A percentile compares a stretch with the other conserved stretches of the same genome.
phyloP scores from a whole-genome alignment of 2,888 invertebrate genomes.

The Monoplex corrugatus region DNA sequence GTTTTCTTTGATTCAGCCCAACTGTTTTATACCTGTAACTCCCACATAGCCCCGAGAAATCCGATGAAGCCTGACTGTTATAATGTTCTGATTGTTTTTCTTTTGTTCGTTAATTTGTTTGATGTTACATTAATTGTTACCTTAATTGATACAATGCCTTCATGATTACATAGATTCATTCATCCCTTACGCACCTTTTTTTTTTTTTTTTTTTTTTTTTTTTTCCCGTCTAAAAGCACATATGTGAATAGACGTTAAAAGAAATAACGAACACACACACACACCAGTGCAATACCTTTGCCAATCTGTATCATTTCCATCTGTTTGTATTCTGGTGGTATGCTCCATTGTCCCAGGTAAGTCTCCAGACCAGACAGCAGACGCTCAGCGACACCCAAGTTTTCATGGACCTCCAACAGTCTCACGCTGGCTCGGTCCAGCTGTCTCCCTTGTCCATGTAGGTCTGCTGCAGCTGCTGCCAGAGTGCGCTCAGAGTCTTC shows the following conservation, averaged over 20 bases:
- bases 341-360: slow-evolving; percentile 72
- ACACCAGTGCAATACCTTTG: slow-evolving; percentile 24
- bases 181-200: too few species aligned
- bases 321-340: slow-evolving; percentile 56
- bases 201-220: too few species aligned
- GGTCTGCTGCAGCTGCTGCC: slow-evolving; percentile 63
- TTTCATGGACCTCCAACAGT: slow-evolving; percentile 72
- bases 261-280: not conserved
- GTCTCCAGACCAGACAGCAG: slow-evolving; percentile 66
- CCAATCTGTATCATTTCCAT: slow-evolving; percentile 3
- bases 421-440: slow-evolving; percentile 61
- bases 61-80: too few species aligned
- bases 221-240: too few species aligned
- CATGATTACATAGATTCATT: too few species aligned
- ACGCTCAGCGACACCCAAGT: slow-evolving; percentile 70
- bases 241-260: not conserved
- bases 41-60: too few species aligned
- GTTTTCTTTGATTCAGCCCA: too few species aligned
- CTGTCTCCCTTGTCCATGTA: slow-evolving; percentile 69
- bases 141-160: too few species aligned
- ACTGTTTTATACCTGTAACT: too few species aligned
- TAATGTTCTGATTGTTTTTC: too few species aligned
- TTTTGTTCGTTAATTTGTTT: too few species aligned
- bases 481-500: slow-evolving; percentile 71
- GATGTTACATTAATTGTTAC: too few species aligned